Evolutionary conservation across 2,888 invertebrate species (phyloP).

Genomic region (Hemaris fuciformis): DNA sequence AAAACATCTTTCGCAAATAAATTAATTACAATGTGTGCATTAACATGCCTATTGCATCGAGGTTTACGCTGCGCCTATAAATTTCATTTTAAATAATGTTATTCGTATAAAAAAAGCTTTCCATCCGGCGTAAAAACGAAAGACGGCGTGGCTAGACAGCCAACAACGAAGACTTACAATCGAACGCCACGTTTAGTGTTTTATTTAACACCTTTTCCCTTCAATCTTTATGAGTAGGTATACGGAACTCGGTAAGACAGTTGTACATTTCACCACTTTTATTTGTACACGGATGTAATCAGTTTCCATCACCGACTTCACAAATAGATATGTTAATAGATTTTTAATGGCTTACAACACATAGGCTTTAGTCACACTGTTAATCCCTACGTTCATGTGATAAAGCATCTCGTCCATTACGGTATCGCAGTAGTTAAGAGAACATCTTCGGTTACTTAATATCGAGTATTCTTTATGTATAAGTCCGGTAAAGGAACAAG

Average conservation of each 20-base stretch:
- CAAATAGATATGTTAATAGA: constrained; percentile 5
- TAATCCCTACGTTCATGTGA: neutral
- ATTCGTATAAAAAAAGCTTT: too few relatives aligned
- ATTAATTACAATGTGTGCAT: too few relatives aligned
- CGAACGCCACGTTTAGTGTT: too few relatives aligned
- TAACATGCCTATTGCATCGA: too few relatives aligned
- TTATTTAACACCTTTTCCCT: neutral
- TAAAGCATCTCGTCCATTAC: neutral
- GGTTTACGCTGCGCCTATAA: too few relatives aligned
- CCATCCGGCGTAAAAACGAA: too few relatives aligned
- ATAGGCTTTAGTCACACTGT: neutral
- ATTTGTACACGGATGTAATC: neutral
- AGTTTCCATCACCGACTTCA: neutral
- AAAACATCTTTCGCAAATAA: too few relatives aligned
- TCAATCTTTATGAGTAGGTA: neutral
- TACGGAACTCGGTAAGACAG: neutral
- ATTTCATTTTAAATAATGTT: too few relatives aligned
- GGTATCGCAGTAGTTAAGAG: neutral
- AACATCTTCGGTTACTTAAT: neutral
- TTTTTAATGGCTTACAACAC: neutral
- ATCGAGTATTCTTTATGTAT: too few relatives aligned
- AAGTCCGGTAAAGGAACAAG: too few relatives aligned
- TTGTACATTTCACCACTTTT: neutral
- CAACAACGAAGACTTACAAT: too few relatives aligned
- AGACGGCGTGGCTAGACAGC: too few relatives aligned